Percentiles rank a stretch among this genome's conserved stretches.
Evolutionary conservation across 2,888 invertebrate species (phyloP).

Genomic region (Leuctra nigra): DNA sequence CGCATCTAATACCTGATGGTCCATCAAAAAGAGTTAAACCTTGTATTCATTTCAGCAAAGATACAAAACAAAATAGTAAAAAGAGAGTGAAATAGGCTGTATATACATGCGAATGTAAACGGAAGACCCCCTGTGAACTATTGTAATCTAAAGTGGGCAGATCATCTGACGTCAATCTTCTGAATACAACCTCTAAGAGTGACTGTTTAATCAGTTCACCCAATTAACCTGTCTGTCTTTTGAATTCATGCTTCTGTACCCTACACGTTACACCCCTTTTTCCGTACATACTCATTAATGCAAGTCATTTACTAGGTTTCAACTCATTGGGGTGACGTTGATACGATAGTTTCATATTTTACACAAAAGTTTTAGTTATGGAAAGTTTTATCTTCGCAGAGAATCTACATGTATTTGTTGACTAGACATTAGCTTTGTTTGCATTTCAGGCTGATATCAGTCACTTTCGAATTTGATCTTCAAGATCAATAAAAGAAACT

Average conservation of each 20-base stretch:
- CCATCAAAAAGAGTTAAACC: no score
- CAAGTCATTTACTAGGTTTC: no score
- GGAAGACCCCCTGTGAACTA: neutral
- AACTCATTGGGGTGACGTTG: no score
- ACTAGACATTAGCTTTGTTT: neutral
- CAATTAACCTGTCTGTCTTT: conserved; percentile 7
- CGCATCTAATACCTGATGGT: no score
- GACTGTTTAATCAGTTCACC: conserved; percentile 9
- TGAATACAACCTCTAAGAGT: neutral
- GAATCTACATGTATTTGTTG: neutral
- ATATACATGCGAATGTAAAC: no score
- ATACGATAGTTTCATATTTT: no score
- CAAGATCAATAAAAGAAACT: no score
- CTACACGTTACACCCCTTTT: neutral
- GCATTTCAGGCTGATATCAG: neutral
- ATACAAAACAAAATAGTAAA: no score
- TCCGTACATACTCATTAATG: neutral
- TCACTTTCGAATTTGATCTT: no score
- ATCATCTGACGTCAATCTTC: neutral
- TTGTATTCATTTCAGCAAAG: no score
- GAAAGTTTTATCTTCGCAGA: neutral
- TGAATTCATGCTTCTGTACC: neutral
- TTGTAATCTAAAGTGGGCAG: conserved; percentile 2
- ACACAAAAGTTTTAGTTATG: neutral
- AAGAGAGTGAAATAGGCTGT: no score